A percentile compares a stretch with the other conserved stretches of the same genome.
Conservation (phyloP, 2,797 vertebrate species). For the Notoglanidium macrostoma region DNA sequence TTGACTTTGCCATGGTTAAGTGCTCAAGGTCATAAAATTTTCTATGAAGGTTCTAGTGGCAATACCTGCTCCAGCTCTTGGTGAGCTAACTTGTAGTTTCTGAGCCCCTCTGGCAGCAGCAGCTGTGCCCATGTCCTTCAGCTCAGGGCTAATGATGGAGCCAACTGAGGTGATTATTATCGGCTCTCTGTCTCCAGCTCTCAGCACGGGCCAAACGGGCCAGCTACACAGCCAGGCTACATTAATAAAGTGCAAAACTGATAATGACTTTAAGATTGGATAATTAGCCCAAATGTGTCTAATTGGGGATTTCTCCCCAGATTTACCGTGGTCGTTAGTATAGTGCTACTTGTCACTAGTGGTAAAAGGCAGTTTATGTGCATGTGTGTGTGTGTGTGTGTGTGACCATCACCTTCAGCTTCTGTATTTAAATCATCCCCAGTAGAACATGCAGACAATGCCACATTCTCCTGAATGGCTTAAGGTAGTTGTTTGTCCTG, state of each 20-base stretch:
- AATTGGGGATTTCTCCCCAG: constrained; percentile 73
- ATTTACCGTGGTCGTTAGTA: constrained; percentile 66
- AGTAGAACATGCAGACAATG: constrained; percentile 8
- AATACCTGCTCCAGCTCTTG: constrained; percentile 38
- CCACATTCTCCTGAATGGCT: background rate
- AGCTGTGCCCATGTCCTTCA: constrained; percentile 50
- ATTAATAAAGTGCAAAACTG: constrained; percentile 82
- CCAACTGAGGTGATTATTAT: constrained; percentile 59
- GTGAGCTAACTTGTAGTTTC: constrained; percentile 44
- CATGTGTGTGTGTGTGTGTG: constrained; percentile 56
- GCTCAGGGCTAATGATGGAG: constrained; percentile 57
- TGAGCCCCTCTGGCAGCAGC: constrained; percentile 48
- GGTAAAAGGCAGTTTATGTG: constrained; percentile 54
- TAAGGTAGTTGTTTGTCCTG: background rate
- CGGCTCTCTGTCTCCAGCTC: constrained; percentile 52
- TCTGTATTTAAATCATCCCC: constrained; percentile 44
- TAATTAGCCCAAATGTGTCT: constrained; percentile 81
- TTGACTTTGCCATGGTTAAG: constrained; percentile 35
- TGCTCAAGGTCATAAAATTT: constrained; percentile 48
- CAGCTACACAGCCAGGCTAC: constrained; percentile 67
- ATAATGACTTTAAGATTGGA: constrained; percentile 83
- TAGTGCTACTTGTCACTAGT: constrained; percentile 68
- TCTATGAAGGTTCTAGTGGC: constrained; percentile 25
- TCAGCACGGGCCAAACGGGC: constrained; percentile 64
- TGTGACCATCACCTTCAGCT: constrained; percentile 62